Evolutionary conservation across 2,888 invertebrate species (phyloP).

Genomic region (Philonicus albiceps): DNA sequence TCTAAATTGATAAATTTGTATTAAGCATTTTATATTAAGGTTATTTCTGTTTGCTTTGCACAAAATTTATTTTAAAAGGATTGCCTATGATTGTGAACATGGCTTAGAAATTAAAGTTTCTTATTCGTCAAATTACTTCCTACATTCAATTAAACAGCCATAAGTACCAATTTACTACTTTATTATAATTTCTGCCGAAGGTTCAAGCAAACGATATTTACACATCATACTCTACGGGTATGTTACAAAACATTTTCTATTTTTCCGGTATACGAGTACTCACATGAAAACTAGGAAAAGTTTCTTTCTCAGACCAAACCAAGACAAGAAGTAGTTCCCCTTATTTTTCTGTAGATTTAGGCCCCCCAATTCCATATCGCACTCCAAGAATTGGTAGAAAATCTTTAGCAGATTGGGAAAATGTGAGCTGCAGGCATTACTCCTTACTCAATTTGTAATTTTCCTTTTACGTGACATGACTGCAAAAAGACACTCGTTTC

Average conservation of each 20-base stretch:
- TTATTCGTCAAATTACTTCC: background rate
- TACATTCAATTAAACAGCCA: background rate
- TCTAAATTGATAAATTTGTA: background rate
- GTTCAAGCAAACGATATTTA: background rate
- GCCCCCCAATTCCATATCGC: background rate
- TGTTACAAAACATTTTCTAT: background rate
- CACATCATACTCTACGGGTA: background rate
- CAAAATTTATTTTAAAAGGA: background rate
- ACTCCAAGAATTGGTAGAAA: background rate
- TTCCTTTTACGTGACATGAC: background rate
- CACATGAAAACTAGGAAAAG: background rate
- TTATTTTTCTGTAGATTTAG: background rate
- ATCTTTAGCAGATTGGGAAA: background rate
- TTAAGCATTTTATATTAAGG: background rate
- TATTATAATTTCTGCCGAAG: background rate
- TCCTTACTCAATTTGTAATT: background rate
- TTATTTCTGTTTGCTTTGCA: background rate
- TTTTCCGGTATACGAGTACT: background rate
- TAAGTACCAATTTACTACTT: background rate
- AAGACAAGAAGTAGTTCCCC: background rate
- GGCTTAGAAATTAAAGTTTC: background rate
- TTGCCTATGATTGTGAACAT: background rate
- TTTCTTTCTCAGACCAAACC: background rate
- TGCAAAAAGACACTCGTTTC: background rate
- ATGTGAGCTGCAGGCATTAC: background rate